Conservation (phyloP, 23 tunicate genomes). For the Trididemnum miniatum region DNA sequence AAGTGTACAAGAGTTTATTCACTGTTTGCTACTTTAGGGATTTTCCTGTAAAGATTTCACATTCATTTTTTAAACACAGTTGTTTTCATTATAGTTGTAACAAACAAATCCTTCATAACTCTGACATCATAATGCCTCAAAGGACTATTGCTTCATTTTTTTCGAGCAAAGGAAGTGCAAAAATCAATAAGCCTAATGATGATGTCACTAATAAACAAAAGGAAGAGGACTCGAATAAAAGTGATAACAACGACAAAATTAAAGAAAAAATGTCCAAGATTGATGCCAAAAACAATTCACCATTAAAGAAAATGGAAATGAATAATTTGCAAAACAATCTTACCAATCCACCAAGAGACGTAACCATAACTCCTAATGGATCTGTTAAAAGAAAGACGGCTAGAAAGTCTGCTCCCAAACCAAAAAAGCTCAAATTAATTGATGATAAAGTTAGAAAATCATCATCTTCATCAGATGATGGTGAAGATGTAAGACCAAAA, state of each 20-base stretch:
- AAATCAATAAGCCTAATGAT: background rate
- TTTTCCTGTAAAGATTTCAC: too few relatives aligned
- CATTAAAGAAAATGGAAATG: background rate
- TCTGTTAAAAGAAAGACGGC: slow-evolving; percentile 72
- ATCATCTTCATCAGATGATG: background rate
- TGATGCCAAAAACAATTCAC: background rate
- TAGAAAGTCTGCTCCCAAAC: slow-evolving; percentile 31
- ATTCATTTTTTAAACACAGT: too few relatives aligned
- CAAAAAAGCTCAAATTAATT: slow-evolving; percentile 26
- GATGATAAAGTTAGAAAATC: background rate
- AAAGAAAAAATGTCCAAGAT: background rate
- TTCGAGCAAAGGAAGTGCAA: background rate
- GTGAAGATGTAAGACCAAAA: background rate
- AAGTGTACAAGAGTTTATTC: too few relatives aligned
- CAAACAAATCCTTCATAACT: background rate
- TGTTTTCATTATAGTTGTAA: too few relatives aligned
- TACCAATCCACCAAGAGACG: slow-evolving; percentile 65
- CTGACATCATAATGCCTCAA: slow-evolving; percentile 7
- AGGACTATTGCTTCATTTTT: slow-evolving; percentile 28
- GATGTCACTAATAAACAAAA: too few relatives aligned
- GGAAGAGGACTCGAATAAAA: too few relatives aligned
- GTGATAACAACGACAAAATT: background rate
- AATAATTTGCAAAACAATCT: background rate
- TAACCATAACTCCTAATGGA: slow-evolving; percentile 84
- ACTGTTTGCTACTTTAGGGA: too few relatives aligned